Base-by-base conservation (phyloP, 2,797 vertebrate species). In the Lindbergichthys nudifrons region DNA sequence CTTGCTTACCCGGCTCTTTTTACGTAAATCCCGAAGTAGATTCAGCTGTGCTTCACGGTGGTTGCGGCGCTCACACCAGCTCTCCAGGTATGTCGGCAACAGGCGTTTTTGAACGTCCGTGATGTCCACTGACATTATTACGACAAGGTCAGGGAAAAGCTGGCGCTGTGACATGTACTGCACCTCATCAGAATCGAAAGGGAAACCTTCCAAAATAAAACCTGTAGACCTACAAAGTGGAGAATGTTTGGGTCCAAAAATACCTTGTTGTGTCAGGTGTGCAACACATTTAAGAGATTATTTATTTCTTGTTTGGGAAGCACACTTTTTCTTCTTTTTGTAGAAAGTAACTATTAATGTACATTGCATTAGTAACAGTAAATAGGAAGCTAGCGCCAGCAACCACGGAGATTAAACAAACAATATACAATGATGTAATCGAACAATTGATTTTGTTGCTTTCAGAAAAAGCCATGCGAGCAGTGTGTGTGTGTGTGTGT, bases 151-250 rank as follows among this genome's bases (percentile, higher is more conserved):
- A 54, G 97, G 97, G 84, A 95, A 96, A 73, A 99, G 94, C 61
- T 94, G 93, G 18, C 0, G 87, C 56, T 96, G 91, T 42, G 83
- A 84, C 81, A 99, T 89, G 85, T 96, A 97, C 30, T 87, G 79
- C 51, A 92, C 93, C 64, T 99, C 97, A 0, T 97, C 94, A 0
- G 43, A 10, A 70, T 88, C 92, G 63, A 90, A 84, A 43, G 97
- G 98, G 86, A 99, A 99, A 51, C 97, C 97, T 79, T 99, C 98
- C 73, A 99, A 87, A 84, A 99, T 92, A 90, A 99, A 99, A 46
- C 98, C 98, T 42, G 93, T 95, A 11, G 97, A 98, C 84, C 95
- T 96, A 51, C 11, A 63, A 70, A 21, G 39, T 1, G 62, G 39
- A 67, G 19, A 15, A 61, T 43, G 11, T 70, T 8, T 14, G 52